A percentile compares a stretch with the other conserved stretches of the same genome.
phyloP scores from a whole-genome alignment of 1,140 invertebrate species.

The Zaprionus ghesquierei region DNA sequence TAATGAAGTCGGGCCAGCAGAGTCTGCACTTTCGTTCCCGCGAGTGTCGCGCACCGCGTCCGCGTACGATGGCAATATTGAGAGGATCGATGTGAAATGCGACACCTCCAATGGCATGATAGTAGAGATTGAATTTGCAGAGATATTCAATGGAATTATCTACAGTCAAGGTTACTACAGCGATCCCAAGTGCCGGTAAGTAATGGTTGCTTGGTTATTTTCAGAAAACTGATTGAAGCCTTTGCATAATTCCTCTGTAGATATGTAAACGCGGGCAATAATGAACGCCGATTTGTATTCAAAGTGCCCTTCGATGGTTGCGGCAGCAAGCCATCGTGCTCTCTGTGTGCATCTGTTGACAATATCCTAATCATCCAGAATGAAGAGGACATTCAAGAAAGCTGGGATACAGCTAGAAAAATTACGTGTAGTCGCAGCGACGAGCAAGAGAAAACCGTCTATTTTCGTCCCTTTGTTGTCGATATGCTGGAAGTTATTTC shows the following conservation, averaged over 20 bases:
- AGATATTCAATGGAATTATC: slow-evolving; percentile 88
- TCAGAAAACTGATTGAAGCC: neutral
- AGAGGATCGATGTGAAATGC: slow-evolving; percentile 87
- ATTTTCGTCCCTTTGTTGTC: slow-evolving; percentile 88
- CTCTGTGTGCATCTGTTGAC: slow-evolving; percentile 85
- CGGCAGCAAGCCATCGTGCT: slow-evolving; percentile 85
- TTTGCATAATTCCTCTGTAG: slow-evolving; percentile 68
- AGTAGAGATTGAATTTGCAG: slow-evolving; percentile 87
- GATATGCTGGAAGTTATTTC: slow-evolving; percentile 88
- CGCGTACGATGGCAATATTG: slow-evolving; percentile 78
- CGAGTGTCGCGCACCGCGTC: slow-evolving; percentile 50
- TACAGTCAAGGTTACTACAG: slow-evolving; percentile 88
- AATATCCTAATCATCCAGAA: slow-evolving; percentile 87
- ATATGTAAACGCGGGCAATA: slow-evolving; percentile 85
- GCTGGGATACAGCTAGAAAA: slow-evolving; percentile 85
- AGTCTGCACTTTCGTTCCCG: slow-evolving; percentile 40
- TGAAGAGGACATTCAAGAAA: slow-evolving; percentile 86
- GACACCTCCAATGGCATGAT: slow-evolving; percentile 84
- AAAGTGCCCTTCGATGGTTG: slow-evolving; percentile 86
- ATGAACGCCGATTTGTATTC: slow-evolving; percentile 84
- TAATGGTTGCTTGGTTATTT: neutral
- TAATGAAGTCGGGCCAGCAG: slow-evolving; percentile 50
- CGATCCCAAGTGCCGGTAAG: slow-evolving; percentile 87
- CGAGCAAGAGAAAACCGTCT: slow-evolving; percentile 85
- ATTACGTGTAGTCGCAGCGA: slow-evolving; percentile 85